Conservation (phyloP, 2,888 invertebrate genomes). For the Melanostoma mellinum region DNA sequence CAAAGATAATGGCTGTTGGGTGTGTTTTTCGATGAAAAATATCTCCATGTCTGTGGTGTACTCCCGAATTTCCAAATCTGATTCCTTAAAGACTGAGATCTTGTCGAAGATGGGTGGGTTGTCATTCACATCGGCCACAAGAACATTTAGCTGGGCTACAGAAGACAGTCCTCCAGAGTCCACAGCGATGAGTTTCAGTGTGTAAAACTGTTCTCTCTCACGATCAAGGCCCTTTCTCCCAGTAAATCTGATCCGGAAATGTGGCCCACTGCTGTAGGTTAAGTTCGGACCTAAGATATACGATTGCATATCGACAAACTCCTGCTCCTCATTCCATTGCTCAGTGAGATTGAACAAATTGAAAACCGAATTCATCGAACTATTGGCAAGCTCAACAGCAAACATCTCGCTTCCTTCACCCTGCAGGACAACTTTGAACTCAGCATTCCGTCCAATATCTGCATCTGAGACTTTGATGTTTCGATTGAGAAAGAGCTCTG, state of each 20-base stretch:
- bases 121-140: constrained; percentile 91
- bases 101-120: constrained; percentile 89
- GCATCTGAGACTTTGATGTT: constrained; percentile 88
- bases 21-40: constrained; percentile 80
- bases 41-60: constrained; percentile 84
- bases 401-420: constrained; percentile 91
- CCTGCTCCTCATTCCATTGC: constrained; percentile 80
- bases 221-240: constrained; percentile 85
- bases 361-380: constrained; percentile 81
- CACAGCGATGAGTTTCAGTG: constrained; percentile 88
- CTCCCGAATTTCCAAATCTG: constrained; percentile 86
- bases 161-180: constrained; percentile 90
- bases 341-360: constrained; percentile 81
- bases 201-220: constrained; percentile 87
- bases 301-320: constrained; percentile 80
- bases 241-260: constrained; percentile 78
- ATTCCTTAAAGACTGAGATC: constrained; percentile 87
- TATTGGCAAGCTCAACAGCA: constrained; percentile 84
- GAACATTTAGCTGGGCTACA: constrained; percentile 88
- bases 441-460: constrained; percentile 87
- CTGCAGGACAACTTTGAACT: constrained; percentile 87
- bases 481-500: constrained; percentile 87
- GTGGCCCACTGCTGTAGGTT: constrained; percentile 77
- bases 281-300: constrained; percentile 79
- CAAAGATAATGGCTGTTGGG: constrained; percentile 68